Evolutionary conservation across 2,113 vertebrate genomes (phyloP).

Genomic region (Phaethornis superciliosus): DNA sequence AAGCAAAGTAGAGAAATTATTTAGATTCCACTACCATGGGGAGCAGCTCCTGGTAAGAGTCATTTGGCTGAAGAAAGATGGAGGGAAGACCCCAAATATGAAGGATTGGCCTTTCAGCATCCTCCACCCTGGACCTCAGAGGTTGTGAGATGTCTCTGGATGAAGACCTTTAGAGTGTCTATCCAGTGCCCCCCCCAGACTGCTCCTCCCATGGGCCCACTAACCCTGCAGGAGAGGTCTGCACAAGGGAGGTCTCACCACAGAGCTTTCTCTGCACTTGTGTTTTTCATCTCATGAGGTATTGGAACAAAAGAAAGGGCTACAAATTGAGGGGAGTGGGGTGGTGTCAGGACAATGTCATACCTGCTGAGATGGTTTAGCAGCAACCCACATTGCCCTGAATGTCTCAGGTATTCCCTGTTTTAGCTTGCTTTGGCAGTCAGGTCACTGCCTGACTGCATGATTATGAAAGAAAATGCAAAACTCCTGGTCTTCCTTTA

Average conservation of each 20-base stretch:
- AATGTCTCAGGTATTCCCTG: neutral
- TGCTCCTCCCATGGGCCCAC: rapidly evolving
- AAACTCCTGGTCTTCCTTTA: neutral
- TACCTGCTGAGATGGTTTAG: neutral
- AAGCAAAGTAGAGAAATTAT: slow-evolving; percentile 16
- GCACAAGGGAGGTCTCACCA: neutral
- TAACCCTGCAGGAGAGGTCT: neutral
- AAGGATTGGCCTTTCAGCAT: neutral
- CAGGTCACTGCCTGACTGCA: neutral
- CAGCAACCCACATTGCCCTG: neutral
- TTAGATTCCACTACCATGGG: neutral
- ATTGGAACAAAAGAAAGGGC: neutral
- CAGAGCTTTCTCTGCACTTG: neutral
- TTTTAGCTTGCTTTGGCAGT: neutral
- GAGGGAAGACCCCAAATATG: neutral
- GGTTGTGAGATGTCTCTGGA: rapidly evolving
- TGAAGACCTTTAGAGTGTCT: neutral
- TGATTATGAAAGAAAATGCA: neutral
- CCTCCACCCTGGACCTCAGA: neutral
- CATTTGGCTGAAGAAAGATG: neutral
- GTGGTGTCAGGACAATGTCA: neutral
- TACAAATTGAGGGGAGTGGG: neutral
- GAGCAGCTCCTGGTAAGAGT: neutral
- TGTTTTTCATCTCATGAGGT: neutral
- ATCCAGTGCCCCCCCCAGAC: neutral